phyloP scores from a whole-genome alignment of 37 sponge, comb jelly and placozoan genomes.

The Ephydatia muelleri region DNA sequence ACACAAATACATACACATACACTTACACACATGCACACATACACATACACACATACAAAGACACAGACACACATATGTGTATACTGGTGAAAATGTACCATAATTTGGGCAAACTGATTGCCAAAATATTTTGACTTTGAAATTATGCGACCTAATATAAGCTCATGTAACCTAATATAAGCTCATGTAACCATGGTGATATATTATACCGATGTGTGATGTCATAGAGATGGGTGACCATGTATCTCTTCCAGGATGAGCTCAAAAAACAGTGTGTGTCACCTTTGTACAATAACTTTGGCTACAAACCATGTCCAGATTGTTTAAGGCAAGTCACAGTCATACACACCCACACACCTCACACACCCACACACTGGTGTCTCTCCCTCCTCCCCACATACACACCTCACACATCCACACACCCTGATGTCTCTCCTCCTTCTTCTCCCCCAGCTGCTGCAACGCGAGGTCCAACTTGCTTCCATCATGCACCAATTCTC shows the following conservation, averaged over 20 bases:
- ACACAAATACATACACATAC: no score
- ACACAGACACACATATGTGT: no score
- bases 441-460: conserved; percentile 8
- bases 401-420: background rate
- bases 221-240: no score
- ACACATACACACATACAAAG: no score
- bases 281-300: background rate
- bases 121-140: no score
- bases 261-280: background rate
- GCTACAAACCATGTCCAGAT: background rate
- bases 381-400: background rate
- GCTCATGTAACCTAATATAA: no score
- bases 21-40: no score
- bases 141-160: no score
- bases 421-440: background rate
- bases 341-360: background rate
- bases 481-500: background rate
- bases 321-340: background rate
- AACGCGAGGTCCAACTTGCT: background rate
- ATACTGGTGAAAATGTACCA: no score
- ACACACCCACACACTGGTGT: background rate
- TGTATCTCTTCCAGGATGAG: background rate
- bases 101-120: no score
- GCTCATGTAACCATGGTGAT: no score
- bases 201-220: no score